Percentiles rank a stretch among this genome's conserved stretches.
These are phyloP conservation scores for Schizaphis graminum DNA, from an alignment of 2,888 invertebrate species.

Conservation along the genomic window DNA sequence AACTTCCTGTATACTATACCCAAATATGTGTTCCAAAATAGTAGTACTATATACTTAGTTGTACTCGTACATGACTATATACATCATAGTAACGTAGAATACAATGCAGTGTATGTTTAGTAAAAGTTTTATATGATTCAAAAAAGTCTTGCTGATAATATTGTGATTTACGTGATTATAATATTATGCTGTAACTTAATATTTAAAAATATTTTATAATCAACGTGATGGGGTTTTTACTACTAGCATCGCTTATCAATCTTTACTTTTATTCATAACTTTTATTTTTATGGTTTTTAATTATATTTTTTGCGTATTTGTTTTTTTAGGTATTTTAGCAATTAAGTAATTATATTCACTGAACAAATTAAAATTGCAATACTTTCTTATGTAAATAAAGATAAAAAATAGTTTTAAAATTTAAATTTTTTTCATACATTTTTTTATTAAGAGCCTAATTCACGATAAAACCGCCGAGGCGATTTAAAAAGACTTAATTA, in stretches of 20 bases:
- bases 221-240: not conserved
- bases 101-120: no score
- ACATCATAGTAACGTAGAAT: not conserved
- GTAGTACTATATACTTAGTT: not conserved
- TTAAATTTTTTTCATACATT: not conserved
- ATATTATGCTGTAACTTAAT: not conserved
- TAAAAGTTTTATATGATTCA: no score
- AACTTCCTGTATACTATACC: not conserved
- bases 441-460: not conserved
- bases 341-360: no score
- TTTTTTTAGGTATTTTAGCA: not conserved
- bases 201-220: not conserved
- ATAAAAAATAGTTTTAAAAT: not conserved
- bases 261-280: no score
- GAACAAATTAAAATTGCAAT: not conserved
- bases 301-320: not conserved
- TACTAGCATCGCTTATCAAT: no score
- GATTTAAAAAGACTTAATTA: not conserved
- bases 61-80: not conserved
- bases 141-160: no score
- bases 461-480: not conserved
- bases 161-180: not conserved
- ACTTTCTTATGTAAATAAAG: not conserved
- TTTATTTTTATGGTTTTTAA: not conserved
- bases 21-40: not conserved